phyloP scores from a whole-genome alignment of 2,888 invertebrate species.

The Eilema caniola region DNA sequence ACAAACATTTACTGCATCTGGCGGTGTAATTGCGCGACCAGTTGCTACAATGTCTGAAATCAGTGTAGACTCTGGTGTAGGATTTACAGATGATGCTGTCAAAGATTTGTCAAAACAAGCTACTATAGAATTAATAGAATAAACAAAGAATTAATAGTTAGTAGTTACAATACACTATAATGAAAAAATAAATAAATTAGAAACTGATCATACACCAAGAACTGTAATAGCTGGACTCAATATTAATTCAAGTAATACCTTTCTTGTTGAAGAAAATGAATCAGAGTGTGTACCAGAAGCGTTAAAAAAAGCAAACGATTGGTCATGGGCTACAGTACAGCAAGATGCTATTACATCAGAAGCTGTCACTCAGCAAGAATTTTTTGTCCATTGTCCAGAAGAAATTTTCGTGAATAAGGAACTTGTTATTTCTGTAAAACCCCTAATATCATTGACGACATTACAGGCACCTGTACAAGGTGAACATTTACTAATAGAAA shows the following conservation, averaged over 20 bases:
- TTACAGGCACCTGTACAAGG: conserved; percentile 86
- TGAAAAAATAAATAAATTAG: conserved; percentile 85
- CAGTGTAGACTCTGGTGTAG: conserved; percentile 73
- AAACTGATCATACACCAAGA: conserved; percentile 50
- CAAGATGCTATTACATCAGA: conserved; percentile 81
- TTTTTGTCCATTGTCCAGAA: conserved; percentile 81
- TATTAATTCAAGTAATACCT: conserved; percentile 75
- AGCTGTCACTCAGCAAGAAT: conserved; percentile 87
- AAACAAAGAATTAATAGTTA: conserved; percentile 83
- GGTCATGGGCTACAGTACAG: conserved; percentile 67
- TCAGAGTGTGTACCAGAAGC: conserved; percentile 74
- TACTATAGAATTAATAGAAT: conserved; percentile 81
- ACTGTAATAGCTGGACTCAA: conserved; percentile 57
- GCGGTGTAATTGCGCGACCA: conserved; percentile 79
- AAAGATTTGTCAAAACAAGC: conserved; percentile 72
- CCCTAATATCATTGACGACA: conserved; percentile 75
- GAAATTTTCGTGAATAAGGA: conserved; percentile 62
- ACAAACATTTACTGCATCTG: conserved; percentile 68
- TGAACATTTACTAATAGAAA: conserved; percentile 87
- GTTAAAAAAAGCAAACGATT: conserved; percentile 61
- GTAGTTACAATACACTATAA: conserved; percentile 83
- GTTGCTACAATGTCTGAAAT: conserved; percentile 86
- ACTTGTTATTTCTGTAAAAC: conserved; percentile 69
- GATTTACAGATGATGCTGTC: conserved; percentile 52
- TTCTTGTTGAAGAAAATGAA: conserved; percentile 84